Base-by-base conservation (phyloP, 1,140 invertebrate genomes). In the Tetramorium simillimum region DNA sequence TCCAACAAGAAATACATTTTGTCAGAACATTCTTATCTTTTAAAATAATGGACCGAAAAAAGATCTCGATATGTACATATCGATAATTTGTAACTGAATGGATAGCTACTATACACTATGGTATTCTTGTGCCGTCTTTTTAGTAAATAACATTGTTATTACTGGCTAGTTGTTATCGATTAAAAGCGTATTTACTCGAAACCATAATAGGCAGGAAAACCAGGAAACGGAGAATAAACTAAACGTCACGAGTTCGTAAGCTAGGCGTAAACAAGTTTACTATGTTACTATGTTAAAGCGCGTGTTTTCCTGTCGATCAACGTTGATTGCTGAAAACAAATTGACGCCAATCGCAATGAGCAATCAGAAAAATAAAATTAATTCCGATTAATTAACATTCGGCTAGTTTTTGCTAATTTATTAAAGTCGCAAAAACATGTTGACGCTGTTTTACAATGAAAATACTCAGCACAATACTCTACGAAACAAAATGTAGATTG, bases 61-160 rank as follows among this genome's bases (percentile, higher is more conserved):
- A 16, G 3, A 56, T 21, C 6, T 5, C 10, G 3, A 49, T 6
- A 56, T 5, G n/a, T 21, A n/a, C 33, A 37, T 33, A 40, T 65
- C 1, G 37, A 33, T 73, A 76, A 1, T 18, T 37, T 33, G 3
- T 16, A 28, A 46, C 12, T 40, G 16, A 0, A 56, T 56, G 21
- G 12, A 69, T n/a, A 10, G 1, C 2, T 33, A 33, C 12, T 3
- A 81, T 18, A 56, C 2, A 12, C 18, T 1, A 60, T 1, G 2
- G n/a, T 7, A 12, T 33, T 12, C 0, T 53, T 28, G 16, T 16
- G 10, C 14, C 9, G 1, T 24, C 56, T 70, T 58, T 21, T 70
- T 46, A 81, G 58, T 51, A 70, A 70, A 70, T 24, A 81, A 80
- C 21, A 14, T 70, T 56, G 21, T 56, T 81, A 56, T 70, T 43